Evolutionary conservation across 2,888 invertebrate genomes (phyloP), one percentile per base, ranked within the genome.

Genomic region (Drosophila siamana): DNA sequence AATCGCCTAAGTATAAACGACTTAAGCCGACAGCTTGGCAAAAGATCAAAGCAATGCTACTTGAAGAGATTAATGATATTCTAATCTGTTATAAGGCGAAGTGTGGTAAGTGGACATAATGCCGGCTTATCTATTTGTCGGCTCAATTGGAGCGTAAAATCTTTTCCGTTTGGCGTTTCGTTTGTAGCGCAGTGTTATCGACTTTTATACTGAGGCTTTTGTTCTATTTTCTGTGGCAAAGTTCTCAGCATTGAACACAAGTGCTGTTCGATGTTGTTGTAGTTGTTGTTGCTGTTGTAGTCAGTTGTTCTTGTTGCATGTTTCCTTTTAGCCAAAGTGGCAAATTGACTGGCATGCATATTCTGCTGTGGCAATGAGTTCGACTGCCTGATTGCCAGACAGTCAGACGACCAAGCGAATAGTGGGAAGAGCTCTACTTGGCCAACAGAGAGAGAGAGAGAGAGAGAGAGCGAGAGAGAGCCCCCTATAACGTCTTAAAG

Each of bases 291-390:
- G 64, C 33, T 48, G 47, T 8, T n/a, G n/a, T n/a, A n/a, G n/a
- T 52, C 13, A 68, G 68, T 33, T 70, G 69, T 66, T 72, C 54
- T 50, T 74, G 72, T 69, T 78, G 80, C 87, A 78, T 85, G 81
- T 80, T 88, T 74, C 89, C 87, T 84, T 88, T 86, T 74, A 80
- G 85, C 88, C 86, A 89, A 88, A 86, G 86, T 88, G 88, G 81
- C 88, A 87, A 87, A 87, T 88, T 87, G 89, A 89, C 89, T 89
- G 87, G 86, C 86, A 81, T 86, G 88, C 81, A 83, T 75, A 75
- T 75, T 78, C 74, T 86, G 69, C 57, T 66, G 69, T 61, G 61
- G 65, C 76, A 70, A 67, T 77, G 67, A 67, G 72, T 68, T 69
- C 69, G 74, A 63, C 76, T 65, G 74, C 74, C 69, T 62, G 76